Percentiles rank a stretch among this genome's conserved stretches.
phyloP scores from a whole-genome alignment of 2,797 vertebrate species.

The Petrocephalus schoutedeni region DNA sequence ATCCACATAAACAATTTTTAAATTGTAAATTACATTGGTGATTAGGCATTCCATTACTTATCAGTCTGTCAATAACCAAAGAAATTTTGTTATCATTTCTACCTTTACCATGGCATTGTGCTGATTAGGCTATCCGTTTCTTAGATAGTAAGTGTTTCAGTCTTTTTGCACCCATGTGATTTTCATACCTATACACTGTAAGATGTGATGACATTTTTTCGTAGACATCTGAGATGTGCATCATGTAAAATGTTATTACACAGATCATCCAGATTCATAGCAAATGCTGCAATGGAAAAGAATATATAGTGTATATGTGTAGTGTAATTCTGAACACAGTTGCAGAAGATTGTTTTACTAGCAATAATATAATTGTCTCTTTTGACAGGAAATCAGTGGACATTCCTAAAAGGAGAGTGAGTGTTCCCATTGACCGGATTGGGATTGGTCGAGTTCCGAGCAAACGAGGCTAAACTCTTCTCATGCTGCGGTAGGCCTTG shows the following conservation, averaged over 20 bases:
- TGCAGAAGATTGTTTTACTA: neutral
- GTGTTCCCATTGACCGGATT: slow-evolving; percentile 76
- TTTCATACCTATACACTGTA: neutral
- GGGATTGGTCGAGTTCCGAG: slow-evolving; percentile 69
- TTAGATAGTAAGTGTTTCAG: neutral
- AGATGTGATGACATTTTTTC: too few relatives aligned
- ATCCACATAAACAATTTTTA: neutral
- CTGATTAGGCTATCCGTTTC: neutral
- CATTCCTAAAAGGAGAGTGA: slow-evolving; percentile 65
- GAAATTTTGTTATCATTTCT: neutral
- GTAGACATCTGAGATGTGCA: neutral
- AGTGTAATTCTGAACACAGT: neutral
- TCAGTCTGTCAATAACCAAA: neutral
- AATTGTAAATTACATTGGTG: neutral
- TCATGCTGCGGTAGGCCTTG: neutral
- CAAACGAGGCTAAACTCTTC: slow-evolving; percentile 62
- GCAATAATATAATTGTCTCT: neutral
- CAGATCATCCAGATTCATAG: neutral
- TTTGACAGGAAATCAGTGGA: slow-evolving; percentile 66
- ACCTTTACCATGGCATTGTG: neutral
- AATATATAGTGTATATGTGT: neutral
- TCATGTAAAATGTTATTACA: neutral
- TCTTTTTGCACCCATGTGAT: neutral
- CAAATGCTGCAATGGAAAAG: neutral
- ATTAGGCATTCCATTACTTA: neutral